phyloP scores from a whole-genome alignment of 1,140 invertebrate species.

The Drosophila nigrodunni region DNA sequence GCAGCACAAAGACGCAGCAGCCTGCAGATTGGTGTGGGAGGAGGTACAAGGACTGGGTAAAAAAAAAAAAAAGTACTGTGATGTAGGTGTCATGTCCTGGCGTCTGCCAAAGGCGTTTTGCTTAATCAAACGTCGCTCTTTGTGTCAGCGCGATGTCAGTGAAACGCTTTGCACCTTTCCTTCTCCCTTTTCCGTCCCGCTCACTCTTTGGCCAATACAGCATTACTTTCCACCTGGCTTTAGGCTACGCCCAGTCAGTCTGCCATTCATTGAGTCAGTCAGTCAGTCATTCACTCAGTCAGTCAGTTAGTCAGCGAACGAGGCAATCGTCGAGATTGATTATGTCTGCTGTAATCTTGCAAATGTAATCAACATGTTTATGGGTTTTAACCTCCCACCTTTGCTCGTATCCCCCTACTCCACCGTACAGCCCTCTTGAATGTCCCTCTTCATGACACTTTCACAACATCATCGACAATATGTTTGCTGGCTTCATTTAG shows the following conservation, averaged over 20 bases:
- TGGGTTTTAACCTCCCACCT: conserved; percentile 9
- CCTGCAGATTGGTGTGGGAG: not conserved
- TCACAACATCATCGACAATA: conserved; percentile 29
- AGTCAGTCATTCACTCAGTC: conserved; percentile 30
- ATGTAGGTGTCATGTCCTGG: conserved; percentile 53
- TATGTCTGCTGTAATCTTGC: conserved; percentile 64
- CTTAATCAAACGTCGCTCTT: conserved; percentile 74
- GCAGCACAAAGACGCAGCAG: conserved; percentile 52
- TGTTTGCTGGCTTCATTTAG: conserved; percentile 49
- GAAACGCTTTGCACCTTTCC: conserved; percentile 49
- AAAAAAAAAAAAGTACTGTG: conserved; percentile 2
- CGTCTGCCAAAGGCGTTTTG: conserved; percentile 67
- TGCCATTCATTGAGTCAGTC: conserved; percentile 19
- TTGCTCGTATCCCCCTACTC: not conserved
- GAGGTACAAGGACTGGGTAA: not conserved
- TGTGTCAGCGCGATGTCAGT: conserved; percentile 67
- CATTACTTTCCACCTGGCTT: conserved; percentile 28
- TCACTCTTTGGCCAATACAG: conserved; percentile 14
- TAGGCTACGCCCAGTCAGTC: conserved; percentile 31
- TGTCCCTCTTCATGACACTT: not conserved
- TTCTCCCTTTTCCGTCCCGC: not conserved
- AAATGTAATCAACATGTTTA: conserved; percentile 62
- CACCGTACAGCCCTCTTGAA: not conserved
- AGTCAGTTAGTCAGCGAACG: conserved; percentile 23
- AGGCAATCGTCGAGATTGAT: conserved; percentile 69